phyloP scores from a whole-genome alignment of 1,140 invertebrate genomes.

The Pantala flavescens region DNA sequence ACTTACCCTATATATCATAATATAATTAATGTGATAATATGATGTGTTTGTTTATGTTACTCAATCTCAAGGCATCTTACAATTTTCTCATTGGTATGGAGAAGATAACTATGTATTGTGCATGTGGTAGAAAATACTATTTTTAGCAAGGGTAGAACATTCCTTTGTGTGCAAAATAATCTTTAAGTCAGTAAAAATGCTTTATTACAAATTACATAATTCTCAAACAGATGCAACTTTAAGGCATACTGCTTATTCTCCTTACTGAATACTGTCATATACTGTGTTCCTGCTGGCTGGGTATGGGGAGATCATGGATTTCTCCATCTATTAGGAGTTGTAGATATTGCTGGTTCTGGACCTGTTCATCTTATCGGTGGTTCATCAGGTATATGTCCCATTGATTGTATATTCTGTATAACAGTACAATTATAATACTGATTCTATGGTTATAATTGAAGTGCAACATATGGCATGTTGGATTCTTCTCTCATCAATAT shows the following conservation, averaged over 20 bases:
- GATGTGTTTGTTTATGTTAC: no score
- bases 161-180: no score
- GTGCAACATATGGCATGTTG: neutral
- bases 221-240: slow-evolving; percentile 36
- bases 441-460: neutral
- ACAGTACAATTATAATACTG: neutral
- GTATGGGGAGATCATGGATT: slow-evolving; percentile 42
- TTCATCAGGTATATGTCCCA: slow-evolving; percentile 30
- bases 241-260: slow-evolving; percentile 44
- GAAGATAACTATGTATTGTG: no score
- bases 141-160: no score
- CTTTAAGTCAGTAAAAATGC: no score
- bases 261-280: slow-evolving; percentile 43
- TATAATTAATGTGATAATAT: no score
- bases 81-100: no score
- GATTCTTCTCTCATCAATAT: neutral
- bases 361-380: slow-evolving; percentile 49
- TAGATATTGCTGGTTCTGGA: slow-evolving; percentile 43
- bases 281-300: slow-evolving; percentile 48
- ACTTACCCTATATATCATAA: no score
- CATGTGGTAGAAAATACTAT: no score
- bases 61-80: no score
- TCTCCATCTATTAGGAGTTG: slow-evolving; percentile 36
- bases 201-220: neutral
- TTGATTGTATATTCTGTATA: neutral